Percentiles rank a stretch among this genome's conserved stretches.
Conservation (phyloP, 2,113 vertebrate species). For the Orientallactaga bullata region DNA sequence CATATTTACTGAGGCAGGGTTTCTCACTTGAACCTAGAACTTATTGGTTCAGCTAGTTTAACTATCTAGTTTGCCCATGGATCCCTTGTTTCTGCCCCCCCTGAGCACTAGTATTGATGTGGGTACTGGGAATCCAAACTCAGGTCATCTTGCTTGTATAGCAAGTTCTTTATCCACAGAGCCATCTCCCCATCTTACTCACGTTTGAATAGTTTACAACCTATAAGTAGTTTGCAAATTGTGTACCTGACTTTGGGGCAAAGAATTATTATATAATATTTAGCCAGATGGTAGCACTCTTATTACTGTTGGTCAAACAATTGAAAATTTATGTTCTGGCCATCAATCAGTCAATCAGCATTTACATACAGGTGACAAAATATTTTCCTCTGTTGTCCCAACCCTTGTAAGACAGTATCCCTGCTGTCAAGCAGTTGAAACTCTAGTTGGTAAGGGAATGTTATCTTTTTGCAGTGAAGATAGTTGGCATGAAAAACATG, state of each 20-base stretch:
- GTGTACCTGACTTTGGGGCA: not conserved
- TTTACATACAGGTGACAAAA: not conserved
- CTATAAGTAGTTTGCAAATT: constrained; percentile 17
- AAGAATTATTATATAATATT: not conserved
- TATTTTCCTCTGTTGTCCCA: not conserved
- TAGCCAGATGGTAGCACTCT: constrained; percentile 17
- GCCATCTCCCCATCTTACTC: not conserved
- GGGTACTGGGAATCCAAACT: not conserved
- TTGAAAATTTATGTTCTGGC: not conserved
- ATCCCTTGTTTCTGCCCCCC: too few relatives aligned
- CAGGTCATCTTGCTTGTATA: too few relatives aligned
- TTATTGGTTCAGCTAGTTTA: too few relatives aligned
- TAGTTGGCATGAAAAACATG: not conserved
- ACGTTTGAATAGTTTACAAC: not conserved
- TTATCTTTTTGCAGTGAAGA: not conserved
- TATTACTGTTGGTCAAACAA: not conserved
- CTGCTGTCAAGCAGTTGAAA: not conserved
- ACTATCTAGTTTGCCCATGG: too few relatives aligned
- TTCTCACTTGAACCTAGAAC: too few relatives aligned
- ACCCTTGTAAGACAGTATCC: not conserved
- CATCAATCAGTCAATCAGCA: not conserved
- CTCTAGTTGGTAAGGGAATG: not conserved
- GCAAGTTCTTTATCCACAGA: too few relatives aligned
- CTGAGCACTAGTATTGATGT: too few relatives aligned
- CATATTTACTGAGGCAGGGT: too few relatives aligned